Evolutionary conservation across 2,113 vertebrate genomes (phyloP), one percentile per base, ranked within the genome.

Genomic region (Calypte anna): DNA sequence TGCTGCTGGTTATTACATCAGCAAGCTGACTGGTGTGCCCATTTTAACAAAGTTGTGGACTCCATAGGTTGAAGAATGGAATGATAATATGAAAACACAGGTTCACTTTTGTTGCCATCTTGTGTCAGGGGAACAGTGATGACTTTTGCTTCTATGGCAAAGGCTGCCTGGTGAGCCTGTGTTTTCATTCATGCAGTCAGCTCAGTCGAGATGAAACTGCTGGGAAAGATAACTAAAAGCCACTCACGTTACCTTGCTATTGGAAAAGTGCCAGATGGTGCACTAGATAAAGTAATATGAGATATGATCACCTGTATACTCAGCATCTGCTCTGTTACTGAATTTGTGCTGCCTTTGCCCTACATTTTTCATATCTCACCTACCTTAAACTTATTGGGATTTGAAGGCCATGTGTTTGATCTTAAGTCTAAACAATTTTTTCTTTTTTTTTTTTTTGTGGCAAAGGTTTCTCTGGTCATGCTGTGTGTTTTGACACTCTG

Each of bases 181-280:
- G 77, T 87, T 95, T 82, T 82, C 88, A 67, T 92, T 82, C 73
- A 46, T 64, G 28, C 31, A 27, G 36, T 79, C 48, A 55, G 86
- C 15, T 15, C 19, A 21, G 80, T 27, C 50, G 66, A 94, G 86
- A 68, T 74, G 75, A 91, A 94, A 79, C 63, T 89, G 61, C 72
- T 84, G 66, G 82, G 69, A 77, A 92, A 82, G 86, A 46, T 86
- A 80, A 90, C 44, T 84, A 72, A 94, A 94, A 95, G 24, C 77
- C 63, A 86, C 4, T 68, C 0, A 0, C 78, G 36, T 73, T 94
- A 80, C 72, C 70, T 84, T 91, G 43, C 72, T 24, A 0, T 14
- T 92, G 81, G 77, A 94, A 89, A 91, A 91, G n/a, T 86, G 83
- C 78, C 86, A 83, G 44, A 21, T 89, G 57, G 63, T 83, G 14